Conservation (phyloP, 2,113 vertebrate species). For the Macroglossus sobrinus region DNA sequence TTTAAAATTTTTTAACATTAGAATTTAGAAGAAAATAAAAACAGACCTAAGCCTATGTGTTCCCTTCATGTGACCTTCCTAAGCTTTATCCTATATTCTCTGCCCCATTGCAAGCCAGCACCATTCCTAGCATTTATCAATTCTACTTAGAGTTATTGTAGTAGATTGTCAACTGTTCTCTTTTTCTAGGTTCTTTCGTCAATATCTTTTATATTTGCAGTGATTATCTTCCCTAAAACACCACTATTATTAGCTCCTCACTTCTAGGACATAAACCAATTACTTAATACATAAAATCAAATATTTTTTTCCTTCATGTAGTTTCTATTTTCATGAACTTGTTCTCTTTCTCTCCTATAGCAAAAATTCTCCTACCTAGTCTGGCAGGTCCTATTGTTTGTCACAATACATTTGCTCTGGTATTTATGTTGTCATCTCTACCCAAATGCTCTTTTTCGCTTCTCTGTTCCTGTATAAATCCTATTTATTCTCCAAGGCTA, state of each 20-base stretch:
- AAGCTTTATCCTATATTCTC: fast-evolving
- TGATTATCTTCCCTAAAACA: background rate
- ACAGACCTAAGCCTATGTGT: background rate
- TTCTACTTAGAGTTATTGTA: background rate
- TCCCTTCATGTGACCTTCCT: background rate
- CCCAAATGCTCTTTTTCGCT: background rate
- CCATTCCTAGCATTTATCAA: background rate
- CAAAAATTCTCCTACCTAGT: background rate
- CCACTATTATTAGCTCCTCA: background rate
- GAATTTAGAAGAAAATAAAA: background rate
- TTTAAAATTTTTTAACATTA: background rate
- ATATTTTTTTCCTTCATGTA: background rate
- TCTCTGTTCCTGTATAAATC: background rate
- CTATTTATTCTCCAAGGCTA: background rate
- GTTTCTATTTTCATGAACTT: background rate
- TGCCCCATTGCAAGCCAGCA: background rate
- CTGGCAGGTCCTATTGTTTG: background rate
- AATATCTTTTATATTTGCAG: background rate
- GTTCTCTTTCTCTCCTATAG: background rate
- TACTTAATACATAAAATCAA: background rate
- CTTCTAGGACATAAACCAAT: background rate
- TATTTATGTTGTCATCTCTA: background rate
- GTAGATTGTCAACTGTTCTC: background rate
- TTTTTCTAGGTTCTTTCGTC: background rate
- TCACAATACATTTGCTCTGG: background rate